phyloP scores from a whole-genome alignment of 2,113 vertebrate species.

The Cyanoramphus novaezelandiae region DNA sequence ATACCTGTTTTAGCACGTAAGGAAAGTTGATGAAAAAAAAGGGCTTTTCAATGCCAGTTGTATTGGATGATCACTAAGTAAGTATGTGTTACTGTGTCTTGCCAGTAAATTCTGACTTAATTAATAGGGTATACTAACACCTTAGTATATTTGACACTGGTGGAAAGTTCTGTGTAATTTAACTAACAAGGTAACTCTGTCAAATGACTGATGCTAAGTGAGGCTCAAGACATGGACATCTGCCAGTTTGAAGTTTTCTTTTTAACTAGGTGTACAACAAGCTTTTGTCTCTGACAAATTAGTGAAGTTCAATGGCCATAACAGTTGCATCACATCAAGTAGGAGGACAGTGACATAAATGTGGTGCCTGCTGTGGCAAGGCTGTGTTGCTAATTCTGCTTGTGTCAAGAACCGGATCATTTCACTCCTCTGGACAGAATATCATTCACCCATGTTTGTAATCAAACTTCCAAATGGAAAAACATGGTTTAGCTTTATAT shows the following conservation, averaged over 20 bases:
- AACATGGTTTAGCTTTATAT: not conserved
- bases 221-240: not conserved
- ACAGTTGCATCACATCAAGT: not conserved
- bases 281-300: not conserved
- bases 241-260: not conserved
- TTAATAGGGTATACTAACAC: not conserved
- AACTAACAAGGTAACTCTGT: constrained; percentile 25
- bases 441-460: not conserved
- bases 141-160: not conserved
- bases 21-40: not conserved
- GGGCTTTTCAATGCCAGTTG: not conserved
- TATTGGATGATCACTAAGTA: not conserved
- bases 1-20: not conserved
- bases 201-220: not conserved
- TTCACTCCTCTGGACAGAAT: not conserved
- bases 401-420: not conserved
- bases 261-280: not conserved
- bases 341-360: not conserved
- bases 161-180: constrained; percentile 35
- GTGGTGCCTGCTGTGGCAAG: not conserved
- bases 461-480: not conserved
- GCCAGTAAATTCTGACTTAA: constrained; percentile 32
- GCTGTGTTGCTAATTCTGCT: not conserved
- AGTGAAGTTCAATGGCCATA: not conserved
- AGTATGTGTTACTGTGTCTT: not conserved